Percentiles rank a stretch among this genome's conserved stretches.
phyloP scores from a whole-genome alignment of 2,888 invertebrate species.

The Calameuta pallipes region DNA sequence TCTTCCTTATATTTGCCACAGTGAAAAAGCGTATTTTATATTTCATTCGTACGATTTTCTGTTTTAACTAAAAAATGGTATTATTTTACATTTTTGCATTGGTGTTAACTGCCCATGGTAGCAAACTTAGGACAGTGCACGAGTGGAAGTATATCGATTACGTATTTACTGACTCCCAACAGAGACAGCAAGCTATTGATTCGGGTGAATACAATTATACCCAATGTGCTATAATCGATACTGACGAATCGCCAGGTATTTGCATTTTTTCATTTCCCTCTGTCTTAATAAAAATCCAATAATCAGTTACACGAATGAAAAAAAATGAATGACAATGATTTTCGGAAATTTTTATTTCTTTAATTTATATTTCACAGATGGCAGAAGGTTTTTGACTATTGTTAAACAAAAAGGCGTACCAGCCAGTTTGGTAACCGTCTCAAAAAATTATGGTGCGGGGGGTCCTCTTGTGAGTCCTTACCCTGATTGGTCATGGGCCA shows the following conservation, averaged over 20 bases:
- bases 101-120: background rate
- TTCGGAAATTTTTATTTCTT: background rate
- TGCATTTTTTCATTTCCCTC: background rate
- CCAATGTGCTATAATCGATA: constrained; percentile 40
- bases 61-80: background rate
- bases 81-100: background rate
- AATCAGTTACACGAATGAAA: too few relatives aligned
- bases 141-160: constrained; percentile 82
- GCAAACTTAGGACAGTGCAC: constrained; percentile 64
- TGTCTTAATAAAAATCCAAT: background rate
- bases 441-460: constrained; percentile 60
- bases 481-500: constrained; percentile 73
- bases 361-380: constrained; percentile 25
- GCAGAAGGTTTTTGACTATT: constrained; percentile 73
- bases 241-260: constrained; percentile 33
- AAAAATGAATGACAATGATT: background rate
- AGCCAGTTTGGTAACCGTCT: constrained; percentile 74
- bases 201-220: constrained; percentile 60
- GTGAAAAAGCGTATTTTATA: background rate
- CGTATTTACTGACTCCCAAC: constrained; percentile 71
- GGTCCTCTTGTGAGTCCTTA: constrained; percentile 70
- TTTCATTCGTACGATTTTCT: background rate
- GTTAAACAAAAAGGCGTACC: constrained; percentile 76
- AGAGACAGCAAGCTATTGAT: constrained; percentile 70
- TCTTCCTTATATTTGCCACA: background rate